These are phyloP conservation scores for Drosophila algonquin DNA, from an alignment of 2,888 invertebrate species.

Conservation along the genomic window DNA sequence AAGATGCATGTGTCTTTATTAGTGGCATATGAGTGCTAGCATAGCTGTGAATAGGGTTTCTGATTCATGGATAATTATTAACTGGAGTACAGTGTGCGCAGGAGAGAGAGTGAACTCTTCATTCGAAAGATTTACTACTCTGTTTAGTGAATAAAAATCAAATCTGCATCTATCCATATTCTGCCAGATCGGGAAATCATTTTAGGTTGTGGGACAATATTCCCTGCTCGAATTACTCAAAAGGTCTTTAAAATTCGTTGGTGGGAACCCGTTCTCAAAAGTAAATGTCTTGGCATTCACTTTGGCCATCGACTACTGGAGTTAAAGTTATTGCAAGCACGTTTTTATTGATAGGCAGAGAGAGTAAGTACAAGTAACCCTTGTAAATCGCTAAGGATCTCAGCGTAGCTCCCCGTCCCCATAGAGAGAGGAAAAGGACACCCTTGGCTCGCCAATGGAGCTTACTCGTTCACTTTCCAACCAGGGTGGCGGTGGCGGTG, in stretches of 20 bases:
- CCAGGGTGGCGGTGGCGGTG: slow-evolving; percentile 1
- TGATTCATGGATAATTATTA: neutral
- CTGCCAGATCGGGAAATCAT: neutral
- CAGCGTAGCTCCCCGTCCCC: neutral
- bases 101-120: neutral
- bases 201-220: no score
- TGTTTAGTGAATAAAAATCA: neutral
- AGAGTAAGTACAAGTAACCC: neutral
- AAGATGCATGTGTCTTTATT: neutral
- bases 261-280: neutral
- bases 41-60: neutral
- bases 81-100: neutral
- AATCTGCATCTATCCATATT: neutral
- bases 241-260: neutral
- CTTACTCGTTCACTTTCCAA: slow-evolving; percentile 21
- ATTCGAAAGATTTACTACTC: no score
- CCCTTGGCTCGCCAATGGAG: neutral
- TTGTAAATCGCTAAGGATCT: neutral
- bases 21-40: neutral
- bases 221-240: neutral
- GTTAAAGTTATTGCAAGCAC: neutral
- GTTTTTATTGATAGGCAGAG: neutral
- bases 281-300: neutral
- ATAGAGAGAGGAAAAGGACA: slow-evolving; percentile 16
- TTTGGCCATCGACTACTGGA: neutral